Evolutionary conservation across 2,797 vertebrate species (phyloP), one percentile per base, ranked within the genome.

Genomic region (Sebastes paucispinis): DNA sequence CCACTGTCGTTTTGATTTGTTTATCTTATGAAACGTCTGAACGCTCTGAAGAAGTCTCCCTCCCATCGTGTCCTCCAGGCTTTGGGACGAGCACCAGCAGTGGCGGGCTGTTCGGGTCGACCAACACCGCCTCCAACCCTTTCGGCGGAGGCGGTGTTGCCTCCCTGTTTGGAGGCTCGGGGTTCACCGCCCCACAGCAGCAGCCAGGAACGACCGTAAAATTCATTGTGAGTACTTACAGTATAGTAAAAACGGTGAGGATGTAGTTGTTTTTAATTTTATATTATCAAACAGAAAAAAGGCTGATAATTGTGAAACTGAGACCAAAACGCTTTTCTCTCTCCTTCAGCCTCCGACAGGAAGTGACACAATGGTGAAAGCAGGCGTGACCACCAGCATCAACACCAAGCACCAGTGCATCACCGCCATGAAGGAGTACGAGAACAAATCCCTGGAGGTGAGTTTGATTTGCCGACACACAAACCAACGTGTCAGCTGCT

Each of bases 351-450:
- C 98, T 6, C 97, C 97, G 1, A 96, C 96, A 0, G 97, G 98
- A 76, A 98, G 95, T 4, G 98, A 99, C 91, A 98, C 97, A 0
- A 98, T 99, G 98, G 97, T 99, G 11, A 99, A 99, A 76, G 96
- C 96, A 0, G 98, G 98, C 0, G 97, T 98, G 77, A 99, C 98
- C 85, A 98, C 98, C 1, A 99, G 96, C 92, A 98, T 99, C 94
- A 98, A 97, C 89, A 99, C 98, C 70, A 99, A 99, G 79, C 98
- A 99, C 85, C 98, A 99, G 75, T 99, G 98, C 77, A 99, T 99
- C 88, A 99, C 98, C 3, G 98, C 98, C 73, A 99, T 99, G 98
- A 99, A 99, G 88, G 98, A 99, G 68, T 99, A 99, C 0, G 98
- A 99, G 88, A 98, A 97, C 94, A 99, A 99, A 63, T 99, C 97